Conservation (phyloP, 1,140 invertebrate genomes). For the Campoletis sonorensis region DNA sequence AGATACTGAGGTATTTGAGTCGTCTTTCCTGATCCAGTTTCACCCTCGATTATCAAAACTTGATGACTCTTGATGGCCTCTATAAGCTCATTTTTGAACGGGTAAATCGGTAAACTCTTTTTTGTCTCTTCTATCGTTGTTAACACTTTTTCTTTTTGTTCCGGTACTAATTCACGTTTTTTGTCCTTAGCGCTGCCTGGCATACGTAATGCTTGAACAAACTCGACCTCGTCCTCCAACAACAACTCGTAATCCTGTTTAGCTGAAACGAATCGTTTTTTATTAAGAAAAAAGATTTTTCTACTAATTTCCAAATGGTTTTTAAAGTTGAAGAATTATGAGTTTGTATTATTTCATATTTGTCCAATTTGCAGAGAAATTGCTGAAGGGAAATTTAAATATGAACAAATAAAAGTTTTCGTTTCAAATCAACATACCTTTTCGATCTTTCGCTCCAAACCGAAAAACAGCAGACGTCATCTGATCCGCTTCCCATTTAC, state of each 20-base stretch:
- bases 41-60: slow-evolving; percentile 97
- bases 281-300: too few species aligned
- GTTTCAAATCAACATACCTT: slow-evolving; percentile 66
- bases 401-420: not conserved
- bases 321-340: too few species aligned
- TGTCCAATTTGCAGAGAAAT: slow-evolving; percentile 5
- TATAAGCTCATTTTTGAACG: slow-evolving; percentile 93
- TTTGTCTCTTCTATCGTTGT: slow-evolving; percentile 92
- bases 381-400: too few species aligned
- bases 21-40: slow-evolving; percentile 98
- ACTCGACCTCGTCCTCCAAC: slow-evolving; percentile 97
- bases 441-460: slow-evolving; percentile 95
- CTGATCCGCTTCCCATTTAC: slow-evolving; percentile 99
- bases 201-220: slow-evolving; percentile 94
- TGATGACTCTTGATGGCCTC: slow-evolving; percentile 93
- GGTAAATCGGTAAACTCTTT: slow-evolving; percentile 95
- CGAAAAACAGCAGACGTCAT: slow-evolving; percentile 93
- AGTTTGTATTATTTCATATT: slow-evolving; percentile 32
- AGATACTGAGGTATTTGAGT: slow-evolving; percentile 99
- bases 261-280: slow-evolving; percentile 46
- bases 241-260: slow-evolving; percentile 95
- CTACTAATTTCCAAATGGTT: too few species aligned
- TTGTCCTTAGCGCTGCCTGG: slow-evolving; percentile 84
- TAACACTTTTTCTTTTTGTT: slow-evolving; percentile 86
- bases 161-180: slow-evolving; percentile 78